A percentile compares a stretch with the other conserved stretches of the same genome.
Evolutionary conservation across 2,113 vertebrate species (phyloP).

Genomic region (Cyphomyrus plagiostoma): DNA sequence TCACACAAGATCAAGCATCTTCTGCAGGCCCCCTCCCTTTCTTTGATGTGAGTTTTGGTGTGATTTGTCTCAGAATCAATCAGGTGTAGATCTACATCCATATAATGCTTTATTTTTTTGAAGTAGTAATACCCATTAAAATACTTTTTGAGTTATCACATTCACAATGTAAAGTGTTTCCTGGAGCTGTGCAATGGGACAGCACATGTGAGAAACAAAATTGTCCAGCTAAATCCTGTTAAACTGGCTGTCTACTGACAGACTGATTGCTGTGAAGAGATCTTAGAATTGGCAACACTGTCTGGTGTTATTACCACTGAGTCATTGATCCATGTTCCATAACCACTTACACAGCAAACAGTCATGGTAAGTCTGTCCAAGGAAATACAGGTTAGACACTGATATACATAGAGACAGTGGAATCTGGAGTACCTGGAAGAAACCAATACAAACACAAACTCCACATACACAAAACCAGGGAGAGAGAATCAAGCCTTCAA

Average conservation of each 20-base stretch:
- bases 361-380: not conserved
- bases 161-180: not conserved
- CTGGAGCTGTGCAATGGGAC: not conserved
- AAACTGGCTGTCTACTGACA: not conserved
- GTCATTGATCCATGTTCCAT: not conserved
- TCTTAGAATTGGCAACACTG: too few relatives aligned
- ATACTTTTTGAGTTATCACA: not conserved
- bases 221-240: not conserved
- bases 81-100: not conserved
- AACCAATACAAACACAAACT: not conserved
- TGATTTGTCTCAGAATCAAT: not conserved
- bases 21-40: not conserved
- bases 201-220: not conserved
- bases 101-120: not conserved
- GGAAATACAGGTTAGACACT: not conserved
- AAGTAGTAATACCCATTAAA: not conserved
- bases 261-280: not conserved
- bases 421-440: not conserved
- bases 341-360: not conserved
- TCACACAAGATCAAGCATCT: not conserved
- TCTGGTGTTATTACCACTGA: not conserved
- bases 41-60: not conserved
- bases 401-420: not conserved
- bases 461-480: not conserved
- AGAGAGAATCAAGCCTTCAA: not conserved